Percentiles rank a stretch among this genome's conserved stretches.
Conservation (phyloP, 2,113 vertebrate species). For the Hemiprocne comata region DNA sequence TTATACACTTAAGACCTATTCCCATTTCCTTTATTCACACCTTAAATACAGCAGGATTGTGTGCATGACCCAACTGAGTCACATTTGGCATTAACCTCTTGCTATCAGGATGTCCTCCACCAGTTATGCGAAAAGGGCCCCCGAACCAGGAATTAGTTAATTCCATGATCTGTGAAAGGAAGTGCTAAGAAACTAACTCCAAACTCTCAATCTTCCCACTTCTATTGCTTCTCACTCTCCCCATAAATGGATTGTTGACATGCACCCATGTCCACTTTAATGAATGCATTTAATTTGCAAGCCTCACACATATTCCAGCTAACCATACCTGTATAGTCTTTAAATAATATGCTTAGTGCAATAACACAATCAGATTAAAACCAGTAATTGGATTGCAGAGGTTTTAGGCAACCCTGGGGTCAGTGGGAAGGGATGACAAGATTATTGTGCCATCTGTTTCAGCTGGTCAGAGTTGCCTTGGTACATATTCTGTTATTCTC, state of each 20-base stretch:
- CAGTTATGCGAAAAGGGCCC: background rate
- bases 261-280: background rate
- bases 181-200: background rate
- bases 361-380: background rate
- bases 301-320: background rate
- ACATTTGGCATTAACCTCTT: background rate
- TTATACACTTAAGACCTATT: background rate
- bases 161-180: background rate
- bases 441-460: slow-evolving; percentile 10
- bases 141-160: background rate
- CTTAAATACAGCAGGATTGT: background rate
- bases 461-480: background rate
- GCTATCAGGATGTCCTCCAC: background rate
- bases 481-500: background rate
- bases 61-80: background rate
- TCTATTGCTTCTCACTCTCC: background rate
- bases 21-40: background rate
- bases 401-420: slow-evolving; percentile 8
- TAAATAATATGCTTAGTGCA: slow-evolving; percentile 29
- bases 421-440: background rate
- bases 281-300: background rate
- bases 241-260: background rate
- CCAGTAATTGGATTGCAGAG: background rate
- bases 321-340: background rate
- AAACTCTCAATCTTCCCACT: background rate